These are phyloP conservation scores for Tenrec ecaudatus DNA, from an alignment of 2,113 vertebrate species.

Conservation along the genomic window DNA sequence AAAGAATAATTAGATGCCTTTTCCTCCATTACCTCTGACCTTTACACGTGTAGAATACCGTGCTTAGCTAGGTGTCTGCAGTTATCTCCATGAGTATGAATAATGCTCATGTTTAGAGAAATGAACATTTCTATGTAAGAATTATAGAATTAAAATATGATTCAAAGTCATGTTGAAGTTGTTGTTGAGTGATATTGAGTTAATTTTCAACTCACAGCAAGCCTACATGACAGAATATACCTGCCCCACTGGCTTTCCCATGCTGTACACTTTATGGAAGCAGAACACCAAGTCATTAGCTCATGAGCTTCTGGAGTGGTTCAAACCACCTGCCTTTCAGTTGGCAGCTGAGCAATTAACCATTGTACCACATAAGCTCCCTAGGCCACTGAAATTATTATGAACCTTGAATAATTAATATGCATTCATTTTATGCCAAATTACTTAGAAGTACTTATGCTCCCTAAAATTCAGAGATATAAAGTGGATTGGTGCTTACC, in stretches of 20 bases:
- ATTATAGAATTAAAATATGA: constrained; percentile 74
- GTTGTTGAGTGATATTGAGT: neutral
- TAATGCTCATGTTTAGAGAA: constrained; percentile 44
- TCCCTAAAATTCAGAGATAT: neutral
- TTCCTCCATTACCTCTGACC: constrained; percentile 62
- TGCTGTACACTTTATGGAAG: neutral
- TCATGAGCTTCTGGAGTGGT: neutral
- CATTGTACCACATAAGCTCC: no score
- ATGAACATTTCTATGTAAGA: constrained; percentile 65
- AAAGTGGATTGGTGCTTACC: neutral
- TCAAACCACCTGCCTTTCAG: neutral
- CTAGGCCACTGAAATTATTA: constrained; percentile 62
- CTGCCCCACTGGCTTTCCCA: neutral
- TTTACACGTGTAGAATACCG: constrained; percentile 68
- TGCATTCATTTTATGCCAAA: constrained; percentile 23
- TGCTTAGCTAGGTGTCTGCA: accelerated
- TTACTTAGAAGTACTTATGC: neutral
- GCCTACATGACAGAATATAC: neutral
- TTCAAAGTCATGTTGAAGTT: constrained; percentile 42
- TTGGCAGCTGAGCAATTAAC: neutral
- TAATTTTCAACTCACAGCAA: neutral
- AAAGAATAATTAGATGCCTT: constrained; percentile 59
- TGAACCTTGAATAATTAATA: constrained; percentile 68
- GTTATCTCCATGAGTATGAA: constrained; percentile 63
- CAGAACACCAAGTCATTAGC: neutral